A percentile compares a stretch with the other conserved stretches of the same genome.
These are phyloP conservation scores for Gisinianus flammeolus DNA, from an alignment of 2,888 invertebrate species.

Conservation along the genomic window DNA sequence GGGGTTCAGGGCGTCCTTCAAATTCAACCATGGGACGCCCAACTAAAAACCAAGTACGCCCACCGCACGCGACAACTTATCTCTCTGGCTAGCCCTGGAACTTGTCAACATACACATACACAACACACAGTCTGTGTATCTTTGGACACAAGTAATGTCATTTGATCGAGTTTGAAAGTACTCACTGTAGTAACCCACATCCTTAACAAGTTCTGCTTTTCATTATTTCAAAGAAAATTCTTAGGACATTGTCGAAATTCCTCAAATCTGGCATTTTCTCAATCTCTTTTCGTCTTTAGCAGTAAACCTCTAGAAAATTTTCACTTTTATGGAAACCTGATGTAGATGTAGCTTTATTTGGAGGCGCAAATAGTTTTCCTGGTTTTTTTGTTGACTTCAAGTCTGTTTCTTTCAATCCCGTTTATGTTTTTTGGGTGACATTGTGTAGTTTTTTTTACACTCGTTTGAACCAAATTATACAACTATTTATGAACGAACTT, in stretches of 20 bases:
- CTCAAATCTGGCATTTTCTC: too few species aligned
- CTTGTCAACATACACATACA: background rate
- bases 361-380: too few species aligned
- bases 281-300: too few species aligned
- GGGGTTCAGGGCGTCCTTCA: constrained; percentile 27
- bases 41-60: constrained; percentile 51
- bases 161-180: background rate
- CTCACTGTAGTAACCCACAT: background rate
- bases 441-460: background rate
- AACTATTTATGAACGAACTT: background rate
- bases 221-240: too few species aligned
- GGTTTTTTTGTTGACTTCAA: too few species aligned
- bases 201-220: too few species aligned
- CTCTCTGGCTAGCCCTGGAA: constrained; percentile 12
- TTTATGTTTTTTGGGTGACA: too few species aligned
- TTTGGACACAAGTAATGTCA: background rate
- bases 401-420: too few species aligned
- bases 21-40: constrained; percentile 51
- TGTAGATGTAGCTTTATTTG: too few species aligned
- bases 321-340: too few species aligned
- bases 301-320: too few species aligned
- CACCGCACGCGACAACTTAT: constrained; percentile 58
- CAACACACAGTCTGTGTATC: background rate
- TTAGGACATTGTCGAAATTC: too few species aligned
- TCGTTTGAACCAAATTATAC: background rate